phyloP scores from a whole-genome alignment of 1,140 invertebrate genomes.

The Tenebrio molitor region DNA sequence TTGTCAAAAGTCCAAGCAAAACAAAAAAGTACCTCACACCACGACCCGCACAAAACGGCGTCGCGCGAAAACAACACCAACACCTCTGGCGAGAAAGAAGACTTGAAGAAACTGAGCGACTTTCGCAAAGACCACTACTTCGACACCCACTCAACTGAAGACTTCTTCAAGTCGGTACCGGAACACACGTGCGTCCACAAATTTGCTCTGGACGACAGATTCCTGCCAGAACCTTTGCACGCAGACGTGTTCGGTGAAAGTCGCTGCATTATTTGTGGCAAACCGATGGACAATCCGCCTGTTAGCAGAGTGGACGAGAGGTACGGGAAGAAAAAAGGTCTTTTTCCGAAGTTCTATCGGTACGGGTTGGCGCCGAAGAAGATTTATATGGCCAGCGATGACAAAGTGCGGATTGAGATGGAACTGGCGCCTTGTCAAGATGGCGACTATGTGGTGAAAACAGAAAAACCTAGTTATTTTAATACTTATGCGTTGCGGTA shows the following conservation, averaged over 20 bases:
- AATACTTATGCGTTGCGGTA: conserved; percentile 26
- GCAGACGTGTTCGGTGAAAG: conserved; percentile 24
- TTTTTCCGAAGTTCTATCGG: conserved; percentile 9
- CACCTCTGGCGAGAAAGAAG: neutral
- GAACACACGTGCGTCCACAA: conserved; percentile 27
- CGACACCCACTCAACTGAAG: conserved; percentile 21
- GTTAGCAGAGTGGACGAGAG: neutral
- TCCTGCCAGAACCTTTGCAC: conserved; percentile 23
- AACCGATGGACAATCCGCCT: conserved; percentile 34
- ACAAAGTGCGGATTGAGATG: conserved; percentile 5
- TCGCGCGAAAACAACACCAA: no score
- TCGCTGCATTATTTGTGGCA: conserved; percentile 43
- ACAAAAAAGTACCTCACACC: no score
- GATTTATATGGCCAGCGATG: conserved; percentile 13
- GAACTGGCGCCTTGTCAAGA: neutral
- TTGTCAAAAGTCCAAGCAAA: no score
- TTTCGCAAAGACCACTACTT: conserved; percentile 27
- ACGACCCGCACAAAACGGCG: neutral
- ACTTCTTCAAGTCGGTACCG: neutral
- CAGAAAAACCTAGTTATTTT: conserved; percentile 6
- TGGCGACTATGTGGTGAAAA: neutral
- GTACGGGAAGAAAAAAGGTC: neutral
- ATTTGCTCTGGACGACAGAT: conserved; percentile 41
- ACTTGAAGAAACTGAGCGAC: neutral
- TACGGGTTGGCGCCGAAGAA: conserved; percentile 21